A percentile compares a stretch with the other conserved stretches of the same genome.
These are phyloP conservation scores for Urophycis tenuis DNA, from an alignment of 2,797 vertebrate species.

Conservation along the genomic window DNA sequence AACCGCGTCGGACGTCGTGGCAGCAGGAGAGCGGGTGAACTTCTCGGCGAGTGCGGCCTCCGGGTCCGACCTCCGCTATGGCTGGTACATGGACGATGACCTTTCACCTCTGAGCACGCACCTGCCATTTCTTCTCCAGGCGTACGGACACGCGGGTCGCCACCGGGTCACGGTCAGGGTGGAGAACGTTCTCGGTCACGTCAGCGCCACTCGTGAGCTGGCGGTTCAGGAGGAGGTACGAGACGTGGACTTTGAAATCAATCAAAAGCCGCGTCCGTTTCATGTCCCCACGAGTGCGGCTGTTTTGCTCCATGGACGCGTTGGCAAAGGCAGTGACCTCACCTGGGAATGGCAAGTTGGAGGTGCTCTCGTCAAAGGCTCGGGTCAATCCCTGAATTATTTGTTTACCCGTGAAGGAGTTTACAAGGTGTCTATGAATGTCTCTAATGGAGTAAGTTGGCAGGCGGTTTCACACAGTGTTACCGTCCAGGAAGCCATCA, in stretches of 20 bases:
- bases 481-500: conserved; percentile 58
- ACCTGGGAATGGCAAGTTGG: conserved; percentile 64
- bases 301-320: conserved; percentile 48
- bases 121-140: conserved; percentile 56
- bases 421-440: conserved; percentile 63
- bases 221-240: conserved; percentile 63
- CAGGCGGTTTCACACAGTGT: conserved; percentile 52
- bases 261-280: conserved; percentile 47
- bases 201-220: conserved; percentile 52
- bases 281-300: conserved; percentile 41
- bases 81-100: conserved; percentile 58
- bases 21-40: conserved; percentile 51
- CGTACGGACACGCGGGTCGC: conserved; percentile 51
- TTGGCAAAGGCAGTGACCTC: conserved; percentile 52
- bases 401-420: conserved; percentile 52
- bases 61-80: conserved; percentile 66
- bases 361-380: conserved; percentile 18
- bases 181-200: conserved; percentile 60
- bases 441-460: conserved; percentile 71
- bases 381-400: conserved; percentile 44
- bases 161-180: conserved; percentile 57
- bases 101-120: conserved; percentile 39
- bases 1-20: conserved; percentile 31
- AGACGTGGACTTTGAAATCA: conserved; percentile 57
- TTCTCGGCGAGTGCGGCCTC: conserved; percentile 57